A percentile compares a stretch with the other conserved stretches of the same genome.
Conservation (phyloP, 2,113 vertebrate species). For the Ceyx cyanopectus region DNA sequence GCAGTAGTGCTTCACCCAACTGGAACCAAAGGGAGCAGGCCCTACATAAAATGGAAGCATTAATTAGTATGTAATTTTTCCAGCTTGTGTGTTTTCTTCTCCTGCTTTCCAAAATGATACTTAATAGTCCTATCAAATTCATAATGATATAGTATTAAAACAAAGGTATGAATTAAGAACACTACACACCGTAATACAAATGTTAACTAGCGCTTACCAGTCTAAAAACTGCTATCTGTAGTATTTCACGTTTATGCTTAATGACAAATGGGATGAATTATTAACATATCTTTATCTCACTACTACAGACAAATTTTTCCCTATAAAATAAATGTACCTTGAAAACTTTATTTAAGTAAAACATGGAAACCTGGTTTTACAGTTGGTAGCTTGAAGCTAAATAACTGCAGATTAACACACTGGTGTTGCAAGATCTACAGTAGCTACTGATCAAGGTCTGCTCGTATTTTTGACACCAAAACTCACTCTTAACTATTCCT, state of each 20-base stretch:
- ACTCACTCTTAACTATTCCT: neutral
- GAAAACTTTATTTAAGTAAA: neutral
- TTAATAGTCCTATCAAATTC: neutral
- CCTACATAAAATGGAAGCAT: conserved; percentile 74
- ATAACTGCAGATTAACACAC: neutral
- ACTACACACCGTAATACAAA: neutral
- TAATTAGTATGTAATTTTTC: neutral
- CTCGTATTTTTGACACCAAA: neutral
- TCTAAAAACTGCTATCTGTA: neutral
- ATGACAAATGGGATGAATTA: neutral
- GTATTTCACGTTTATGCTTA: neutral
- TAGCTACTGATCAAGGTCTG: neutral
- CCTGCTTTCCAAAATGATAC: neutral
- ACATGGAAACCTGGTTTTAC: neutral
- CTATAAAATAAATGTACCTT: neutral
- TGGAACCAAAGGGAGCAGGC: conserved; percentile 96
- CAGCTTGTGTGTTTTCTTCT: neutral
- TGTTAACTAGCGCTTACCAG: neutral
- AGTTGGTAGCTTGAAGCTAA: neutral
- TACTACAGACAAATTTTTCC: neutral
- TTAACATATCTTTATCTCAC: neutral
- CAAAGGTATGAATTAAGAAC: neutral
- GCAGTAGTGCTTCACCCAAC: conserved; percentile 97
- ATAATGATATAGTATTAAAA: neutral
- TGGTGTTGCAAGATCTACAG: neutral